Evolutionary conservation across 2,113 vertebrate species (phyloP), one percentile per base, ranked within the genome.

Genomic region (Euleptes europaea): DNA sequence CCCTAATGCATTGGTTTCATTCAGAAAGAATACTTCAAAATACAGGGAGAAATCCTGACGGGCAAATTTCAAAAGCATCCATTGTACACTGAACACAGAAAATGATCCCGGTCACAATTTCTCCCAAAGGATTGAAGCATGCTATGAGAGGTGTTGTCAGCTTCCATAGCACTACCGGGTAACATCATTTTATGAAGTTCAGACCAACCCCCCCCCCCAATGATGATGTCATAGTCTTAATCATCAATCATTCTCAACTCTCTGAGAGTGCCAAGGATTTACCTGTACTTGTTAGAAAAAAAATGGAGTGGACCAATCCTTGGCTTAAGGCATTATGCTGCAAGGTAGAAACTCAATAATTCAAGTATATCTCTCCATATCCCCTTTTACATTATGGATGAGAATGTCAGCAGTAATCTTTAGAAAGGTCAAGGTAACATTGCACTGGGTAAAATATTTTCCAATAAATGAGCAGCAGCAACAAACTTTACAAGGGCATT

Each of bases 401-500:
- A 84, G 75, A 79, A 78, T 78, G 28, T 87, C 76, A 78, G 31
- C 1, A 66, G 26, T 65, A 87, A 72, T 60, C 57, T 23, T 87
- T 49, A 51, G 78, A 86, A 92, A 92, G 47, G 19, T 88, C 60
- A 79, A 9, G 4, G 19, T 47, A 89, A 35, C 17, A 26, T 14
- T 38, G 31, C 15, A 0, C 5, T 19, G 72, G 83, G 71, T 90
- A 88, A 42, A 6, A 49, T 87, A 78, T 75, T 86, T 88, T 84
- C 1, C 4, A 85, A 33, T 89, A 73, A 86, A 81, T 65, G 78
- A 83, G 65, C 17, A 2, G 26, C 15, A 77, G 10, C 0, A 80
- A 74, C 9, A 86, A 72, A 80, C 78, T 87, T 75, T 83, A 10
- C 82, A 79, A 83, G n/a, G 75, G 19, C 5, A 69, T 87, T 90